phyloP scores from a whole-genome alignment of 2,113 vertebrate genomes.

The cattle (Bos taurus) region DNA sequence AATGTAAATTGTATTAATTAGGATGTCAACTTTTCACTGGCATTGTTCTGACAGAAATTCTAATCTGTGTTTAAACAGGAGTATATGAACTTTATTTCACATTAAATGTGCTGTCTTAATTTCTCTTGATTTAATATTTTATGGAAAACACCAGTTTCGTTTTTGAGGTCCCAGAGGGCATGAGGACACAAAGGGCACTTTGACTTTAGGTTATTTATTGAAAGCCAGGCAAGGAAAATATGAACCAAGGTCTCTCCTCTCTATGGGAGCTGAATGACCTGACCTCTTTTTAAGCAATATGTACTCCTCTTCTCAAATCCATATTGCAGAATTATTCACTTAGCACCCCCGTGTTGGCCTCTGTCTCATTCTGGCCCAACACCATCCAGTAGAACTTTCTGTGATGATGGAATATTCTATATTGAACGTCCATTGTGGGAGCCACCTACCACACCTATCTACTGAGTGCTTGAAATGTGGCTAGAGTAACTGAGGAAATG shows the following conservation, averaged over 20 bases:
- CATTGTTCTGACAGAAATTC: constrained; percentile 81
- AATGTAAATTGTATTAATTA: constrained; percentile 81
- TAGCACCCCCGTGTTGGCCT: background rate
- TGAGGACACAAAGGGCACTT: constrained; percentile 17
- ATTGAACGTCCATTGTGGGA: background rate
- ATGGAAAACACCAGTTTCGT: constrained; percentile 62
- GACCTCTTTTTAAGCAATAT: background rate
- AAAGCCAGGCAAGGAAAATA: background rate
- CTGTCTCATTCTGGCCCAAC: background rate
- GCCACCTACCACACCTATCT: background rate
- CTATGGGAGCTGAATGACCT: background rate
- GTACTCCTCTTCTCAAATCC: background rate
- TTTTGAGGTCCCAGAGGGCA: constrained; percentile 66
- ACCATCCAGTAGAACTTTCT: background rate
- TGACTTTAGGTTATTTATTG: background rate
- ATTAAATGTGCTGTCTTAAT: constrained; percentile 78
- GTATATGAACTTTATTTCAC: constrained; percentile 80
- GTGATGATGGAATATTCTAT: background rate
- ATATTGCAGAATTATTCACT: background rate
- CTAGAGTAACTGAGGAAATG: background rate
- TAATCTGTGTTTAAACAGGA: constrained; percentile 85
- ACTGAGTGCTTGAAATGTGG: background rate
- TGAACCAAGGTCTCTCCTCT: background rate
- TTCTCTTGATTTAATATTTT: constrained; percentile 71
- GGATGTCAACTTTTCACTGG: constrained; percentile 80